Evolutionary conservation across 2,797 vertebrate species (phyloP).

Genomic region (Dryobates pubescens): DNA sequence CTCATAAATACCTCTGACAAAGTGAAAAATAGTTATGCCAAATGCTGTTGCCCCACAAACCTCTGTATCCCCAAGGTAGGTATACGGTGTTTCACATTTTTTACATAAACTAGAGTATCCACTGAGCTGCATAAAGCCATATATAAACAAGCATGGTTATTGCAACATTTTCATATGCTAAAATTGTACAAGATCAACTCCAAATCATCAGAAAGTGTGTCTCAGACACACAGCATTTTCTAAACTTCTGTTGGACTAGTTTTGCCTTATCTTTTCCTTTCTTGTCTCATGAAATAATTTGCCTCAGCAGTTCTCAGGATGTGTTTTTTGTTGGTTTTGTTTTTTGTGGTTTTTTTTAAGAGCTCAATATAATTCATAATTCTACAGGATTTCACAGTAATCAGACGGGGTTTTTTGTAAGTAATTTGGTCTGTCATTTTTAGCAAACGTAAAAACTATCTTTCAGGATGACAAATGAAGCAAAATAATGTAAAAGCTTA

Average conservation of each 20-base stretch:
- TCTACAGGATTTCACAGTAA: not conserved
- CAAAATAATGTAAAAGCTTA: constrained; percentile 15
- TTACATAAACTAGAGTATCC: not conserved
- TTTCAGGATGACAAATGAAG: constrained; percentile 26
- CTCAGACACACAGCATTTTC: not conserved
- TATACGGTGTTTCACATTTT: not conserved
- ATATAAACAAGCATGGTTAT: not conserved
- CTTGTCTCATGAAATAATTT: not conserved
- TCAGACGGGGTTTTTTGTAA: not conserved
- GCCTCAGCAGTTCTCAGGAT: not conserved
- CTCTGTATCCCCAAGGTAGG: not conserved
- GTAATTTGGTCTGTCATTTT: constrained; percentile 3
- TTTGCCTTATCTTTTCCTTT: not conserved
- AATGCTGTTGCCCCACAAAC: not conserved
- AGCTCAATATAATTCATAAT: not conserved
- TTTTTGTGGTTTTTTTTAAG: too few relatives aligned
- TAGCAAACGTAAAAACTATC: not conserved
- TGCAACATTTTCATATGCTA: not conserved
- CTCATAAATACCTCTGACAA: not conserved
- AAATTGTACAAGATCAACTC: not conserved
- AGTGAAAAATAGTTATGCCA: not conserved
- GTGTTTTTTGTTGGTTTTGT: too few relatives aligned
- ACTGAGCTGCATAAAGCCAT: not conserved
- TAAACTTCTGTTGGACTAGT: not conserved
- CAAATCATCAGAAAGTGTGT: not conserved